Conservation (phyloP, 2,113 vertebrate genomes). For the Otocyon megalotis region DNA sequence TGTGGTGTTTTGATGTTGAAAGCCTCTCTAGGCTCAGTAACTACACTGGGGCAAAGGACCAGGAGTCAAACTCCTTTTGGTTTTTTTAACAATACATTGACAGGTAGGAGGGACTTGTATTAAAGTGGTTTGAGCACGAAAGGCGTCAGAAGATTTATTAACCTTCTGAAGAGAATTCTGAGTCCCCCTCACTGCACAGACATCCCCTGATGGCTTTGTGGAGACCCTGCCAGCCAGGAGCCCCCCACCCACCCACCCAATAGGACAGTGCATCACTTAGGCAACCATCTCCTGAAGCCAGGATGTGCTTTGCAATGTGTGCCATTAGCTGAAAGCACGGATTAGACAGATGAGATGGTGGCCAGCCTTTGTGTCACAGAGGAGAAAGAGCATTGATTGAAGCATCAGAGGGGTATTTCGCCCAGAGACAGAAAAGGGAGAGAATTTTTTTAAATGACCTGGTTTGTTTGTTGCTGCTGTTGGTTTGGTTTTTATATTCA, state of each 20-base stretch:
- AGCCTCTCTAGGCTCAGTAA: not conserved
- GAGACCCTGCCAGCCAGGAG: not conserved
- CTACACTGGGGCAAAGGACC: fast-evolving
- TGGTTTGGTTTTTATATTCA: not conserved
- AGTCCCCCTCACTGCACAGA: fast-evolving
- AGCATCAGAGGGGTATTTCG: not conserved
- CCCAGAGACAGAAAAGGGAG: not conserved
- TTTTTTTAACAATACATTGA: not conserved
- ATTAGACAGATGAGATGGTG: too few relatives aligned
- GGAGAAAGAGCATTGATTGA: not conserved
- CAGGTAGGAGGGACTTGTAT: not conserved
- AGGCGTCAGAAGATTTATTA: not conserved
- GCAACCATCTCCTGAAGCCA: not conserved
- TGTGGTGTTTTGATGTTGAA: not conserved
- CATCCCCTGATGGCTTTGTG: not conserved
- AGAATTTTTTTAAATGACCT: not conserved
- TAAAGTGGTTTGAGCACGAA: not conserved
- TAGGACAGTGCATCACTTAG: fast-evolving
- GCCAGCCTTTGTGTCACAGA: not conserved
- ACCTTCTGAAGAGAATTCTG: not conserved
- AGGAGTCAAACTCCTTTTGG: not conserved
- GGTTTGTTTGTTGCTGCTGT: too few relatives aligned
- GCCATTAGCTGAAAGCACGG: not conserved
- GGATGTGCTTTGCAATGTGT: too few relatives aligned
- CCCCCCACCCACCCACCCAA: not conserved